Conservation (phyloP, 2,888 invertebrate species). For the Agriotes lineatus region DNA sequence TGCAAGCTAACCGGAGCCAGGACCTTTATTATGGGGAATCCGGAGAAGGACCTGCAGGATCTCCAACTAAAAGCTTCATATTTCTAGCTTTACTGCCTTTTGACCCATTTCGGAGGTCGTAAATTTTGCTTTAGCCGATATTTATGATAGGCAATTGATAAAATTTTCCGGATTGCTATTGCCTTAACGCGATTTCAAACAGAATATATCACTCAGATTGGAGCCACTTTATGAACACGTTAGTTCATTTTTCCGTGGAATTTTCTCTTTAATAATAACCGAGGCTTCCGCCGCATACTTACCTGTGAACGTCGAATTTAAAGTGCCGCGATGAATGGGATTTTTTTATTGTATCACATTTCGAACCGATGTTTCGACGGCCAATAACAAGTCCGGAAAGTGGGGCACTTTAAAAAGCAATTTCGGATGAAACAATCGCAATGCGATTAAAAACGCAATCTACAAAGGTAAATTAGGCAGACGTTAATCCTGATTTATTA, state of each 20-base stretch:
- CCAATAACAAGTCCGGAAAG: constrained; percentile 11
- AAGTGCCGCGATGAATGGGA: no score
- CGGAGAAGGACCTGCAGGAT: constrained; percentile 18
- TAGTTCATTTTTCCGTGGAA: not conserved
- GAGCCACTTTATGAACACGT: not conserved
- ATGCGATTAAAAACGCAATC: constrained; percentile 39
- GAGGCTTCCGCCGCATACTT: not conserved
- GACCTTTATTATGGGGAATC: constrained; percentile 25
- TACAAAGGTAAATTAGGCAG: constrained; percentile 37
- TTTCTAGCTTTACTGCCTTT: constrained; percentile 30
- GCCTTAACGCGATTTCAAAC: constrained; percentile 10
- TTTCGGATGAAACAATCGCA: constrained; percentile 33
- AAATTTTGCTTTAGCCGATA: constrained; percentile 23
- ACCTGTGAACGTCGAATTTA: not conserved
- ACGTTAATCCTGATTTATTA: constrained; percentile 44
- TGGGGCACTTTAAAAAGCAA: constrained; percentile 31
- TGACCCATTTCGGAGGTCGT: constrained; percentile 25
- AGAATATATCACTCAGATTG: constrained; percentile 6
- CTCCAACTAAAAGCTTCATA: constrained; percentile 28
- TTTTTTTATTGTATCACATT: not conserved
- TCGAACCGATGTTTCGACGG: not conserved
- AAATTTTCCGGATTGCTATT: constrained; percentile 22
- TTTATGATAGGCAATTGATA: constrained; percentile 24
- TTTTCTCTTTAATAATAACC: not conserved
- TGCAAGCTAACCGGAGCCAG: constrained; percentile 24